Base-by-base conservation (phyloP, 1,140 invertebrate species). In the Cyphomyrmex costatus region DNA sequence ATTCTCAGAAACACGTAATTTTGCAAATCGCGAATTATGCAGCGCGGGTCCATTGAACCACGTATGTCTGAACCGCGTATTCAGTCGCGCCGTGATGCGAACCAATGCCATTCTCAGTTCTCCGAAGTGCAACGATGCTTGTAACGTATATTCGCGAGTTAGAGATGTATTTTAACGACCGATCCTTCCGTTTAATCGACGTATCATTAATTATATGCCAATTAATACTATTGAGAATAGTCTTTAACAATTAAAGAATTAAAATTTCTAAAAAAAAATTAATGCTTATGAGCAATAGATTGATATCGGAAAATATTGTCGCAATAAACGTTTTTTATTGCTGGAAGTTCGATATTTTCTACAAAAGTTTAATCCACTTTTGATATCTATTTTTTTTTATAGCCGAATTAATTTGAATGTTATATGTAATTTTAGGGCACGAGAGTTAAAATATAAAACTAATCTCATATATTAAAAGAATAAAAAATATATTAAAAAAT, bases 1-100 rank as follows among this genome's bases (percentile, higher is more conserved):
- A 80, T 80, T 70, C 78, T 80, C 78, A 80, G 78, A 70, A 68
- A 80, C 49, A 65, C 78, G 66, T 80, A 80, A 80, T 80, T 80
- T 80, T 70, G 63, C 78, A 80, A 56, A 65, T 51, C 49, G 65
- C 65, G 78, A 66, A 80, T 80, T 80, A 80, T 66, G 78, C 53
- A 56, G 78, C 27, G 76, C 30, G 78, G 49, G 78, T 80, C 78
- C 78, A 80, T 80, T 80, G 78, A 80, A 80, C 78, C 21, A 56
- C 14, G 49, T 66, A 49, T 8, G 12, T 49, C 12, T n/a, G 24
- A 27, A 58, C 24, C 21, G 49, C 30, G 21, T 46, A 36, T 61
- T 27, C 56, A 77, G 33, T 56, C 60, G 27, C 49, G 79, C 5
- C 2, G 16, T 21, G 51, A 76, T 51, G 71, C 36, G 60, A 86